Evolutionary conservation across 2,888 invertebrate genomes (phyloP).

Genomic region (Euproctis similis): DNA sequence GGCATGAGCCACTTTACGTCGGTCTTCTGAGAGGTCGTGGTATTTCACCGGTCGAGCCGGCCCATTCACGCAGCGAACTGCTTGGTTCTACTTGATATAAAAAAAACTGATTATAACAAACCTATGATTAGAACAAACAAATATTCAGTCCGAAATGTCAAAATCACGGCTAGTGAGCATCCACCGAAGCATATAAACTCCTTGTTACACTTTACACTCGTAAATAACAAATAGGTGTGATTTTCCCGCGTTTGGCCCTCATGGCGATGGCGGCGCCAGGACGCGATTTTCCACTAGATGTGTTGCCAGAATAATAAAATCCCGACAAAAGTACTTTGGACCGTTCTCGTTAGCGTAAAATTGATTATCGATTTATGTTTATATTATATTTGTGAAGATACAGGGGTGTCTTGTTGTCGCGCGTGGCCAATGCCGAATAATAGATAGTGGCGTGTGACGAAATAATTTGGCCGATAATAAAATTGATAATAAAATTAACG

Average conservation of each 20-base stretch:
- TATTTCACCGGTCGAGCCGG: no score
- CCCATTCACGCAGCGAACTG: no score
- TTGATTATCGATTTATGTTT: conserved; percentile 69
- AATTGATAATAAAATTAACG: conserved; percentile 23
- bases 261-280: conserved; percentile 40
- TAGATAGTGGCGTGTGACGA: conserved; percentile 42
- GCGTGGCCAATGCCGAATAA: conserved; percentile 34
- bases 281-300: conserved; percentile 65
- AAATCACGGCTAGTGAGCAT: conserved; percentile 21
- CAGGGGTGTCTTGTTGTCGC: conserved; percentile 21
- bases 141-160: conserved; percentile 16
- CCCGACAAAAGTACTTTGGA: conserved; percentile 47
- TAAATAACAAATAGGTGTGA: conserved; percentile 40
- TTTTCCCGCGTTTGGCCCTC: conserved; percentile 35
- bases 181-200: conserved; percentile 25
- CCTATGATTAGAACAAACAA: no score
- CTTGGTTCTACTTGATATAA: no score
- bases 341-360: conserved; percentile 59
- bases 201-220: conserved; percentile 34
- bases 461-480: conserved; percentile 38
- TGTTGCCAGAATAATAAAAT: conserved; percentile 58
- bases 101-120: no score
- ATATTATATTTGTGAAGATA: conserved; percentile 26
- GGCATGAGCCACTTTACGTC: no score
- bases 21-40: no score